Evolutionary conservation across 2,797 vertebrate genomes (phyloP).

Genomic region (Chaenodraco wilsoni): DNA sequence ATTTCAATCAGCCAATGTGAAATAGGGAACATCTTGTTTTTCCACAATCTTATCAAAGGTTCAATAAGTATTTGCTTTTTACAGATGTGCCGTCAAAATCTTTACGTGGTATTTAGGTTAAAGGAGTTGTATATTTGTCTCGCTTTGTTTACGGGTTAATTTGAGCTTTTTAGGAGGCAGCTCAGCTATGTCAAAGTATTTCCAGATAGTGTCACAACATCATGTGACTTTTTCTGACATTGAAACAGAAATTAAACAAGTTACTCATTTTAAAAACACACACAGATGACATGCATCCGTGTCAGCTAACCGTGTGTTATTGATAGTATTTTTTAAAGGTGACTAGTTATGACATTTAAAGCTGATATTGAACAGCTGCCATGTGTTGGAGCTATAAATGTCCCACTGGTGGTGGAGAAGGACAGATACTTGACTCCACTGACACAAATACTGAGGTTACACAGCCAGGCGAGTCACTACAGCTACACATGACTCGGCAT

Average conservation of each 20-base stretch:
- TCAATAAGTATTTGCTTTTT: not conserved
- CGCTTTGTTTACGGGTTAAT: conserved; percentile 1
- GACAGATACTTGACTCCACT: conserved; percentile 69
- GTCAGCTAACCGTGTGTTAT: conserved; percentile 19
- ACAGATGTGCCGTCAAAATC: not conserved
- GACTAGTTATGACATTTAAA: conserved; percentile 25
- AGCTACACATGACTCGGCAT: conserved; percentile 47
- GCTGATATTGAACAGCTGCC: conserved; percentile 66
- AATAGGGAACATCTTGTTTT: too few species aligned
- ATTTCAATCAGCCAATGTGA: too few species aligned
- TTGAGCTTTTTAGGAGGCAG: not conserved
- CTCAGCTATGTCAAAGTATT: conserved; percentile 16
- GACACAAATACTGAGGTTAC: conserved; percentile 60
- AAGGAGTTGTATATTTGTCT: not conserved
- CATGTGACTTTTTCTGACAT: not conserved
- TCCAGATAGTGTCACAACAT: not conserved
- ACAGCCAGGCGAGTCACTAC: conserved; percentile 32
- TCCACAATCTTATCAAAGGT: not conserved
- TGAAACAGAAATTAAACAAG: not conserved
- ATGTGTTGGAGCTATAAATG: conserved; percentile 70
- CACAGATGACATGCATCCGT: not conserved
- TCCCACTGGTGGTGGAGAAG: conserved; percentile 47
- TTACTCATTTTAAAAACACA: not conserved
- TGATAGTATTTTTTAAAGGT: conserved; percentile 33
- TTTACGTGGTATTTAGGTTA: not conserved